Evolutionary conservation across 2,113 vertebrate genomes (phyloP).

Genomic region (Cyanoramphus novaezelandiae): DNA sequence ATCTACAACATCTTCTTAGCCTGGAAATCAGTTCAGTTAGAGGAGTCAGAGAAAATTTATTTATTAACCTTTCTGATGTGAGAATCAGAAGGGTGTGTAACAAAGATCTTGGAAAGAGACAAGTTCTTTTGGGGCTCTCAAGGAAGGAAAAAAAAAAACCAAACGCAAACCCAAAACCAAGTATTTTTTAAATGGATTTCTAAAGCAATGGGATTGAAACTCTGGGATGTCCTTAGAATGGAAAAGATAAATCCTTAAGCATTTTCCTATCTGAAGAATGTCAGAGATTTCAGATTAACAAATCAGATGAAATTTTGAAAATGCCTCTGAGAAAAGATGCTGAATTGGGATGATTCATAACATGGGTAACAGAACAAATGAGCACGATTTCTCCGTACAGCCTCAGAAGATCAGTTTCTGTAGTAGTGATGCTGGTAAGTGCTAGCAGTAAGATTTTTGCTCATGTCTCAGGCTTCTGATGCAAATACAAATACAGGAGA

Average conservation of each 20-base stretch:
- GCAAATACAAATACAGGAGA: not conserved
- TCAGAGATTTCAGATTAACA: not conserved
- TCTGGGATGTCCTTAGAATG: not conserved
- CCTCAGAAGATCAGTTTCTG: not conserved
- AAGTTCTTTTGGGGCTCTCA: not conserved
- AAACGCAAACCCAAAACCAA: accelerated
- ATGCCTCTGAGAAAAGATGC: not conserved
- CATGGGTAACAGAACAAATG: not conserved
- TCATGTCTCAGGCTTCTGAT: not conserved
- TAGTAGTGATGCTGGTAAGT: not conserved
- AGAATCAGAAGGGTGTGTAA: not conserved
- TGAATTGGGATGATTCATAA: not conserved
- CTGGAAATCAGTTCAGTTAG: not conserved
- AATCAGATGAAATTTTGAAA: not conserved
- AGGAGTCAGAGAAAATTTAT: not conserved
- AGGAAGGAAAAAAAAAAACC: not conserved
- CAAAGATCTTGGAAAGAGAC: not conserved
- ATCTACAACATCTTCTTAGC: not conserved
- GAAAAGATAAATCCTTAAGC: not conserved
- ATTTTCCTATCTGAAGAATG: not conserved
- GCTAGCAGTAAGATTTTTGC: not conserved
- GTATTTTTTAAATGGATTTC: not conserved
- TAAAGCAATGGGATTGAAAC: not conserved
- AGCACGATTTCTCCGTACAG: not conserved
- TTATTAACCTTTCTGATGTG: not conserved